phyloP scores from a whole-genome alignment of 2,113 vertebrate genomes.

The Sterrhoptilus dennistouni region DNA sequence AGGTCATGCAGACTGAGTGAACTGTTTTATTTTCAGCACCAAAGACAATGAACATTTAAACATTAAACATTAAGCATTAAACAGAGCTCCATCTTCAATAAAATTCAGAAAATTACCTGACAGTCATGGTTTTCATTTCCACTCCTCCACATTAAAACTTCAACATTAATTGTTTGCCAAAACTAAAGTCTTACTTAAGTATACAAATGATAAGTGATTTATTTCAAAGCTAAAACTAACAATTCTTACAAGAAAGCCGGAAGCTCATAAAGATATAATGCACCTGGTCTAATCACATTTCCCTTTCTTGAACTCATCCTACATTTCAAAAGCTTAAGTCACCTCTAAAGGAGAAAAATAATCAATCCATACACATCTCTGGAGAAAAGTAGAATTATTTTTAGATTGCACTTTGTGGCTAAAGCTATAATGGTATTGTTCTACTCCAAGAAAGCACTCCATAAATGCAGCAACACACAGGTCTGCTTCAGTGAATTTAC shows the following conservation, averaged over 20 bases:
- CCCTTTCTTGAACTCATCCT: neutral
- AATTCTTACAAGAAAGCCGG: neutral
- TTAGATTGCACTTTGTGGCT: constrained; percentile 24
- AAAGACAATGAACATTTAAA: neutral
- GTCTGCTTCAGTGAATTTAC: neutral
- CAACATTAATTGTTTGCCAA: neutral
- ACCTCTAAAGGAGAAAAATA: constrained; percentile 48
- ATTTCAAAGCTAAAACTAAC: constrained; percentile 14
- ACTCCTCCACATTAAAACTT: neutral
- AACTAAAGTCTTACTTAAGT: constrained; percentile 1
- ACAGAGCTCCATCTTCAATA: neutral
- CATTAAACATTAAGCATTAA: neutral
- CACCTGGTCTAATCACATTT: constrained; percentile 14
- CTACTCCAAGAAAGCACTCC: neutral
- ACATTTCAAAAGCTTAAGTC: constrained; percentile 5
- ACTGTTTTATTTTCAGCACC: neutral
- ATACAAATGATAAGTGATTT: neutral
- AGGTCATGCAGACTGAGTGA: neutral
- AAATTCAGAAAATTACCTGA: neutral
- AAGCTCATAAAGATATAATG: neutral
- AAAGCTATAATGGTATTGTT: neutral
- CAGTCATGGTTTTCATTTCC: neutral
- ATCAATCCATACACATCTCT: neutral
- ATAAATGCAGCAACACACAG: neutral
- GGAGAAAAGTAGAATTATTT: constrained; percentile 45